Percentiles rank a stretch among this genome's conserved stretches.
These are phyloP conservation scores for Gallinago undulata DNA, from an alignment of 2,113 vertebrate species.

Conservation along the genomic window DNA sequence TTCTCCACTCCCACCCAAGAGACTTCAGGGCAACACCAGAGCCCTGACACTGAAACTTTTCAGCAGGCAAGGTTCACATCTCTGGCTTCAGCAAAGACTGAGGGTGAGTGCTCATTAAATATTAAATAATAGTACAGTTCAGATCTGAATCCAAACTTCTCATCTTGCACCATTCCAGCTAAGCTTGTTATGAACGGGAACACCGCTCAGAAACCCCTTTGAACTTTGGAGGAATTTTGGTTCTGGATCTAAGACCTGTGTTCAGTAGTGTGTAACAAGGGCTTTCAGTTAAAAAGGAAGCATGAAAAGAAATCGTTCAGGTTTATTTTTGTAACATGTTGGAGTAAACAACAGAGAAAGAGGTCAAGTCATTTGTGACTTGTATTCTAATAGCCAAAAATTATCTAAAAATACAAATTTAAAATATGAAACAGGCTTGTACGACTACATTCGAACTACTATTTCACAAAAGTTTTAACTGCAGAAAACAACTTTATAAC, in stretches of 20 bases:
- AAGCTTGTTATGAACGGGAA: constrained; percentile 9
- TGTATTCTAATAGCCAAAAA: constrained; percentile 32
- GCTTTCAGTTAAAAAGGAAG: constrained; percentile 39
- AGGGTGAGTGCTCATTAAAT: neutral
- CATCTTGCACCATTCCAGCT: constrained; percentile 57
- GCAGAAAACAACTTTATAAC: constrained; percentile 68
- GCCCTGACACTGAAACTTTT: neutral
- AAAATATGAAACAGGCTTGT: constrained; percentile 36
- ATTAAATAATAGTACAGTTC: neutral
- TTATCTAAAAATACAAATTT: constrained; percentile 57
- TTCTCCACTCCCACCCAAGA: neutral
- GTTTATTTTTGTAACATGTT: constrained; percentile 42
- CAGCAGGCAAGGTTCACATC: neutral
- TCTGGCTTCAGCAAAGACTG: neutral
- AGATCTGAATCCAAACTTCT: constrained; percentile 64
- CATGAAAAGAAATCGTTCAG: constrained; percentile 15
- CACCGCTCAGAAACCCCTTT: constrained; percentile 13
- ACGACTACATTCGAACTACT: constrained; percentile 25
- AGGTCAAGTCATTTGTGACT: constrained; percentile 10
- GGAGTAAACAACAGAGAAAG: constrained; percentile 18
- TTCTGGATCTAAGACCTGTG: constrained; percentile 50
- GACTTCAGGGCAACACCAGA: neutral
- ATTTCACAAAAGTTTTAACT: constrained; percentile 65
- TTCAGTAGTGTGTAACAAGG: constrained; percentile 11
- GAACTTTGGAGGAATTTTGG: constrained; percentile 64